Base-by-base conservation (phyloP, 1,140 invertebrate species). In the Bradynema listronoti region DNA sequence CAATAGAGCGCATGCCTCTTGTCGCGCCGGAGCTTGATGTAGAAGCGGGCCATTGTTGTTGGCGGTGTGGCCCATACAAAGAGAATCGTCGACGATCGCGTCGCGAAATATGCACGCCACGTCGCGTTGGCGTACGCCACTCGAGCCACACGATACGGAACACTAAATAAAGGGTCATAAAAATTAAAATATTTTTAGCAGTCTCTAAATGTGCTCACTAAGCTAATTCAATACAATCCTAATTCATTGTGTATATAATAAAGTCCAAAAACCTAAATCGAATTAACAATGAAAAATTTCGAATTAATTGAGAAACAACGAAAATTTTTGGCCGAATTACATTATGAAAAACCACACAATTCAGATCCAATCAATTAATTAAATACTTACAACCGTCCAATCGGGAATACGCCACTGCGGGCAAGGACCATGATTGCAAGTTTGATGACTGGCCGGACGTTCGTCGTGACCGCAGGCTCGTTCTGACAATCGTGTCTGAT, bases 41-140 rank as follows among this genome's bases (percentile, higher is more conserved):
- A 39, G 19, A 6, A 4, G 43, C 16, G 30, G 51, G 29, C 47
- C 19, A 22, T n/a, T n/a, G n/a, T n/a, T n/a, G 63, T 55, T 24
- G 43, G 33, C 25, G 54, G 33, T 3, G 47, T 47, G 29, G 58
- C 65, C 32, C 45, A 43, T 51, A 59, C 69, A 71, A 29, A 76
- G 51, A 0, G 72, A 74, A 36, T 55, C 42, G 54, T 75, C 72
- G 14, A 75, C 72, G 3, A 58, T 43, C 58, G 73, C 56, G 22
- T 75, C 72, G 7, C 65, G 52, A 34, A 68, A 65, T 25, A 75
- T 60, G 49, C 74, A 77, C 52, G 78, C 74, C 11, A 77, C 56
- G 4, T 47, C 34, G 14, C 74, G 62, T 51, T 59, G 30, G 22
- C 61, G 61, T n/a, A 58, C 30, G 19, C 75, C 75, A 19, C 36